Evolutionary conservation across 1,140 invertebrate genomes (phyloP), one percentile per base, ranked within the genome.

Genomic region (Hylaeus volcanicus): DNA sequence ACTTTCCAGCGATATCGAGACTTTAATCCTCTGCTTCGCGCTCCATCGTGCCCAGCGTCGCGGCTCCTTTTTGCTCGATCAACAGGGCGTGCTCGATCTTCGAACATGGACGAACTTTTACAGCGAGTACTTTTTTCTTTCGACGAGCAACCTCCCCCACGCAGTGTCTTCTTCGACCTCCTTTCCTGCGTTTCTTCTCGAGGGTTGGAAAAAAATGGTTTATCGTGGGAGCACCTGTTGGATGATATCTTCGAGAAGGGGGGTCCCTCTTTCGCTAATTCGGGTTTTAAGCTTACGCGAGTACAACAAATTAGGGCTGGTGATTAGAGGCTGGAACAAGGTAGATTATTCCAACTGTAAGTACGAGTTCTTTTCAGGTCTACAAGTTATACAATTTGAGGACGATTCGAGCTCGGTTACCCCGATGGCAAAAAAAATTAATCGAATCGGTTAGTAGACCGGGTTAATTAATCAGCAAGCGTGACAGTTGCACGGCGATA

Each of bases 1-100:
- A 85, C 85, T 86, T 72, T 58, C 77, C 60, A 74, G 45, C 41
- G 84, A 83, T 86, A 83, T 80, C 84, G 81, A 71, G 72, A 86
- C 80, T 86, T 83, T 86, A 82, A 86, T 86, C 75, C 83, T 75
- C 77, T 61, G 51, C 61, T 26, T 60, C 55, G 73, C 73, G 64
- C 63, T 86, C 84, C 61, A 86, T 86, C 85, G 76, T 74, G 73
- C 48, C 53, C 61, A 26, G 69, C 75, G 26, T 26, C 39, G 51
- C 72, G 37, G 51, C 61, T 71, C 39, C 56, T 55, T 55, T 66
- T 68, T 51, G 56, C 3, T 66, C 79, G 83, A 77, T 85, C 84
- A 71, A 66, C 72, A 64, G 61, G 73, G 63, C 65, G 60, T 86
- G n/a, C 71, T 86, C 75, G 60, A 82, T 82, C 79, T 74, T 85